Conservation (phyloP, 1,140 invertebrate genomes). For the Phortica variegata region DNA sequence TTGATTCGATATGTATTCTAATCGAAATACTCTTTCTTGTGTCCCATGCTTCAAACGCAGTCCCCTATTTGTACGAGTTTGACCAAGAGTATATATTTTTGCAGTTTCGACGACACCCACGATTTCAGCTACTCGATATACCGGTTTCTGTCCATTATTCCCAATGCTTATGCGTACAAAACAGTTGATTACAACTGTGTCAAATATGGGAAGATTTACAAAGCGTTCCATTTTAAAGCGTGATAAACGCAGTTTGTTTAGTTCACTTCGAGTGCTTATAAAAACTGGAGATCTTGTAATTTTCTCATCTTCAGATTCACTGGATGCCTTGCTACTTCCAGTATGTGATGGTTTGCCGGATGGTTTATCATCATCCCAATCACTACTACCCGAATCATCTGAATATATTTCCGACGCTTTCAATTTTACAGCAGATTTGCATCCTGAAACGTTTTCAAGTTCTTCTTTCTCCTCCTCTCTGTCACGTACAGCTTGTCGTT, state of each 20-base stretch:
- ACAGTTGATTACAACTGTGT: constrained; percentile 84
- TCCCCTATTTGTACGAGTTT: constrained; percentile 90
- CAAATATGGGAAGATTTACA: constrained; percentile 95
- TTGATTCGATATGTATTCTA: constrained; percentile 98
- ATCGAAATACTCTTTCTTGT: constrained; percentile 87
- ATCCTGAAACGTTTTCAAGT: constrained; percentile 56
- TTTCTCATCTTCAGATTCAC: constrained; percentile 58
- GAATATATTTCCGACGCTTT: constrained; percentile 96
- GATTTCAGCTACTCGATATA: constrained; percentile 94
- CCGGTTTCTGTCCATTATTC: constrained; percentile 73
- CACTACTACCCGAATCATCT: constrained; percentile 85
- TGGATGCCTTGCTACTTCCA: constrained; percentile 60
- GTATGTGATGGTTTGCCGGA: constrained; percentile 54
- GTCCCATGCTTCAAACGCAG: constrained; percentile 77
- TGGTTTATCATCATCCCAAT: constrained; percentile 58
- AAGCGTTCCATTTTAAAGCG: constrained; percentile 92
- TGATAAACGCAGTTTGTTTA: constrained; percentile 86
- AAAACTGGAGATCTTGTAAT: constrained; percentile 63
- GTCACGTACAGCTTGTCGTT: constrained; percentile 58
- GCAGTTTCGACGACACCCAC: constrained; percentile 93
- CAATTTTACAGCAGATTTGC: constrained; percentile 63
- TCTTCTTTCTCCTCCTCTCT: constrained; percentile 71
- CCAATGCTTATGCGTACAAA: constrained; percentile 97
- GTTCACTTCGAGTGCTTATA: constrained; percentile 76
- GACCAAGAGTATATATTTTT: constrained; percentile 88